Percentiles rank a stretch among this genome's conserved stretches.
phyloP scores from a whole-genome alignment of 2,113 vertebrate genomes.

The Leucosticte australis region DNA sequence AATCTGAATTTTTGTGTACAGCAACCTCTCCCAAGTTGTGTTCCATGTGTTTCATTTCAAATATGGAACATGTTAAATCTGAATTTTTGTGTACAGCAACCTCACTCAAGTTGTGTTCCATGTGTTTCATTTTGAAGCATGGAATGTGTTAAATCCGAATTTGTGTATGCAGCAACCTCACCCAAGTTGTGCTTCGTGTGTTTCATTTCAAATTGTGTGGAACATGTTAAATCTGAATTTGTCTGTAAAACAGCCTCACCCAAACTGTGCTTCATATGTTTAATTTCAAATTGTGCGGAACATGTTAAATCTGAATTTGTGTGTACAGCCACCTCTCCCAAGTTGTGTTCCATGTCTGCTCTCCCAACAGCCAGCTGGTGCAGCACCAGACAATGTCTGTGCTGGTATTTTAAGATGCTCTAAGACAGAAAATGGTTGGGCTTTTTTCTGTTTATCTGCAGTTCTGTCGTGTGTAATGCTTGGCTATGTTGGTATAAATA shows the following conservation, averaged over 20 bases:
- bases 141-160: no score
- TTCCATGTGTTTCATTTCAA: neutral
- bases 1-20: neutral
- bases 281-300: no score
- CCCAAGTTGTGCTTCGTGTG: no score
- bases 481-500: neutral
- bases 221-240: no score
- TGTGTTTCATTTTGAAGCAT: no score
- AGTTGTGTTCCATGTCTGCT: neutral
- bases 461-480: neutral
- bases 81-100: neutral
- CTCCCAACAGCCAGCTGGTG: neutral
- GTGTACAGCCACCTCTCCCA: no score
- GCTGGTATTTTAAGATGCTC: neutral
- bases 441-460: neutral
- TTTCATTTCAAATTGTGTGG: no score
- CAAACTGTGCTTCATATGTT: no score
- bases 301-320: no score
- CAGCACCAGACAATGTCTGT: neutral
- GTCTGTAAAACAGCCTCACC: no score
- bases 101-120: neutral
- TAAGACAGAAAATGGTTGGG: neutral
- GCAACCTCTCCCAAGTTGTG: rapidly evolving
- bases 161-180: no score
- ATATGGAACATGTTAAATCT: neutral